A percentile compares a stretch with the other conserved stretches of the same genome.
phyloP scores from a whole-genome alignment of 2,888 invertebrate species.

The Panzeria rudis region DNA sequence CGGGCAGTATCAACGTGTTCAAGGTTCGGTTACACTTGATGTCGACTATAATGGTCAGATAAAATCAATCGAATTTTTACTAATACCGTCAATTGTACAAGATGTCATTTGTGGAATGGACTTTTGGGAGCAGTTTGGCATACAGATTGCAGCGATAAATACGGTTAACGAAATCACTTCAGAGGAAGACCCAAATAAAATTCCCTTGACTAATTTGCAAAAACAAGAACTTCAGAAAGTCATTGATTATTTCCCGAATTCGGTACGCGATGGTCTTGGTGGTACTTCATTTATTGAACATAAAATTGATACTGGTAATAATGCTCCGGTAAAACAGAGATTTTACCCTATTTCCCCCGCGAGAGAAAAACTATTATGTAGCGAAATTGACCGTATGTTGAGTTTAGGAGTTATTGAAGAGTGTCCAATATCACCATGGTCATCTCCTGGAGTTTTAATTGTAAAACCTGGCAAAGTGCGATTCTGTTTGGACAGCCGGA shows the following conservation, averaged over 20 bases:
- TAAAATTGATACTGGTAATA: no score
- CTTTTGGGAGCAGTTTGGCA: no score
- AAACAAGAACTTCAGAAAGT: background rate
- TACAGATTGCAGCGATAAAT: background rate
- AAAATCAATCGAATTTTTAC: no score
- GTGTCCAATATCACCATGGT: conserved; percentile 6
- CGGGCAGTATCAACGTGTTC: no score
- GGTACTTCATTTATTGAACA: background rate
- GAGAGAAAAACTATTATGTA: conserved; percentile 11
- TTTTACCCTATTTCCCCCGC: no score
- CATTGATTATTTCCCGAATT: background rate
- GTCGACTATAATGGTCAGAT: no score
- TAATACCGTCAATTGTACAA: no score
- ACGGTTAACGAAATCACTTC: background rate
- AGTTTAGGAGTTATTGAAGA: conserved; percentile 11
- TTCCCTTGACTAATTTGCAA: background rate
- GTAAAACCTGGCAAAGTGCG: background rate
- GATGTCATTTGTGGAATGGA: background rate
- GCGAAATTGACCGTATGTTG: conserved; percentile 35
- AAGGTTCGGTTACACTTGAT: no score
- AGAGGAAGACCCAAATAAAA: background rate
- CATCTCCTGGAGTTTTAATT: conserved; percentile 1
- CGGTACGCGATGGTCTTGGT: background rate
- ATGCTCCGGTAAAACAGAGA: no score
- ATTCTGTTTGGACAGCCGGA: conserved; percentile 17